Evolutionary conservation across 2,888 invertebrate genomes (phyloP), one percentile per base, ranked within the genome.

Genomic region (Sialis fuliginosa): DNA sequence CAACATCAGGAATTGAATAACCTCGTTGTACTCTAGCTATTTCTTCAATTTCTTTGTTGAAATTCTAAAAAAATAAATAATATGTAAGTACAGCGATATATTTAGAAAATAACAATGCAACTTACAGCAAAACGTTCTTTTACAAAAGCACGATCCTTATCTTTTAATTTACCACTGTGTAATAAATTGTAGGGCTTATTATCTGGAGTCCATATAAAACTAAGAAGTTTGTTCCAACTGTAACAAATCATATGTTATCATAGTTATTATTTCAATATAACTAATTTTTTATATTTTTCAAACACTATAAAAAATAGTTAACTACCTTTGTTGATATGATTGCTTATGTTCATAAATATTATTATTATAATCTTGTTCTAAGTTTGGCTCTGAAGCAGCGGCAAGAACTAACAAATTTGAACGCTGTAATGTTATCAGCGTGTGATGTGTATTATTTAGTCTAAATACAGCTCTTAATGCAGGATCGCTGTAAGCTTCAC

Each of bases 21-120:
- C 82, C 79, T 50, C 89, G 78, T 68, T 96, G 95, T 33, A 78
- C 75, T 54, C 83, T 80, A 2, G 80, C 76, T 9, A 84, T 76
- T 57, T 95, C 93, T 59, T 96, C 95, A 62, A 96, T 81, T 65
- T 96, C 96, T 61, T 91, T 90, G 65, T 96, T 95, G 65, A 96
- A 96, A 44, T 85, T 82, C 90, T 92, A 60, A 13, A 60, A 62
- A 52, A 49, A 51, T 51, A 49, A 47, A 30, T 31, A 32, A 30
- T 8, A 42, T 35, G 8, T 22, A 41, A 35, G 35, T 35, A 35
- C 2, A 35, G n/a, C 35, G n/a, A 35, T n/a, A 3, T 35, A 35
- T 8, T 35, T 9, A 35, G 4, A 35, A 35, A 9, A 35, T 35
- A 30, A 42, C 8, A n/a, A 6, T 13, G n/a, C n/a, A 42, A 64